Evolutionary conservation across 64 coral and sea anemone species (phyloP).

Genomic region (Porites australiensis): DNA sequence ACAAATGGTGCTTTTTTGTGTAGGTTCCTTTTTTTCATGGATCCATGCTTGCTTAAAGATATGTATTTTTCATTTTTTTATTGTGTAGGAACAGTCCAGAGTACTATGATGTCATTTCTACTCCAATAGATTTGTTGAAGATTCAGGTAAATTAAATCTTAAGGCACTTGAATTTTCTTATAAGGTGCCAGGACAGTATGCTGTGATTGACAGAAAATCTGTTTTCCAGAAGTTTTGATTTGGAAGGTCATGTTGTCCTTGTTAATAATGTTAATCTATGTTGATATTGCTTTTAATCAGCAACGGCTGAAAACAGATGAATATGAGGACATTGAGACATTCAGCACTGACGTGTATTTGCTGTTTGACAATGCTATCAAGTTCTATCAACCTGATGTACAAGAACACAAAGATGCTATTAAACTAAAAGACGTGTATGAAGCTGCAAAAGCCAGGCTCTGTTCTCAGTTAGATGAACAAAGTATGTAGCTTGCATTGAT

Average conservation of each 20-base stretch:
- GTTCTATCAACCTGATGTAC: constrained; percentile 80
- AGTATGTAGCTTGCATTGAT: neutral
- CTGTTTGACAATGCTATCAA: constrained; percentile 93
- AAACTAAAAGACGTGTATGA: constrained; percentile 79
- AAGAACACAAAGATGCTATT: constrained; percentile 83
- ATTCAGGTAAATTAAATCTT: constrained; percentile 74
- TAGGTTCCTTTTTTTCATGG: too few relatives aligned
- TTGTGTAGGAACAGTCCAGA: constrained; percentile 75
- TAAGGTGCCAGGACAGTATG: too few relatives aligned
- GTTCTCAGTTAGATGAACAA: neutral
- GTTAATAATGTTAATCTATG: neutral
- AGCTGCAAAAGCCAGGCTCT: constrained; percentile 55
- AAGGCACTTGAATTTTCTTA: too few relatives aligned
- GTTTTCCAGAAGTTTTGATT: too few relatives aligned
- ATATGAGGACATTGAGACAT: constrained; percentile 87
- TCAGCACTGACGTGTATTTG: constrained; percentile 73
- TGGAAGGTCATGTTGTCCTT: too few relatives aligned
- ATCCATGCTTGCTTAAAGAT: neutral
- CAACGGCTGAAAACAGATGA: constrained; percentile 97
- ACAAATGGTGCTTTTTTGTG: too few relatives aligned
- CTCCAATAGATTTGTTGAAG: constrained; percentile 91
- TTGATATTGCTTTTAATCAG: constrained; percentile 30
- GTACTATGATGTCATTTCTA: constrained; percentile 88
- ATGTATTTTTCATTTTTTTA: neutral
- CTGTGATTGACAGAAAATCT: too few relatives aligned